Evolutionary conservation across 2,888 invertebrate genomes (phyloP), one percentile per base, ranked within the genome.

Genomic region (Meta bourneti): DNA sequence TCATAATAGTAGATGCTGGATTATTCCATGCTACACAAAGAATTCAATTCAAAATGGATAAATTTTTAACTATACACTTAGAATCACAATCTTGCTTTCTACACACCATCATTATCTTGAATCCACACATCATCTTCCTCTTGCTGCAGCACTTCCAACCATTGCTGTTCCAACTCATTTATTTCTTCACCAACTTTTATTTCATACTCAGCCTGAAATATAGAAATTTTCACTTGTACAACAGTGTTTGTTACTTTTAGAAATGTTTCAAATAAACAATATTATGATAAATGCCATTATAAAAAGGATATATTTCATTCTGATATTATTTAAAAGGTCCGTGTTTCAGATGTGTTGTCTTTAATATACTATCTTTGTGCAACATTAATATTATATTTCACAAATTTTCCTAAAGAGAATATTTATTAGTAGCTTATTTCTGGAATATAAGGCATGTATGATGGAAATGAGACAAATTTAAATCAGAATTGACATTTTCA

Each of bases 121-220:
- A 80, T 81, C 90, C 90, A 90, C 19, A 86, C 75, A 84, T 85
- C 90, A 11, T 90, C 85, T 81, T 90, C 90, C 20, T 90, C 90
- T 61, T 81, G 85, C 54, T 81, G 51, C 19, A 90, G 81, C 52
- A 81, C 85, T 81, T 86, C 85, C 75, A 90, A 80, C 86, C 85
- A 85, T 16, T 79, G 61, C n/a, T 86, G 90, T n/a, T 86, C 85
- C 48, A 90, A 61, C 69, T 90, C 90, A 86, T 81, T 85, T 54
- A 90, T 90, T 81, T 86, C 86, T 90, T 86, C 81, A 69, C 85
- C 81, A 78, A 86, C 86, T 90, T 86, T 85, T 71, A 74, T 84
- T 77, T 90, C 90, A 86, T 90, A 90, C 13, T 90, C 86, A 85
- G 85, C 85, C 90, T 90, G 54, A 80, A 89, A 89, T 75, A 89